These are phyloP conservation scores for Nasonia giraulti DNA, from an alignment of 1,140 invertebrate genomes.

Conservation along the genomic window DNA sequence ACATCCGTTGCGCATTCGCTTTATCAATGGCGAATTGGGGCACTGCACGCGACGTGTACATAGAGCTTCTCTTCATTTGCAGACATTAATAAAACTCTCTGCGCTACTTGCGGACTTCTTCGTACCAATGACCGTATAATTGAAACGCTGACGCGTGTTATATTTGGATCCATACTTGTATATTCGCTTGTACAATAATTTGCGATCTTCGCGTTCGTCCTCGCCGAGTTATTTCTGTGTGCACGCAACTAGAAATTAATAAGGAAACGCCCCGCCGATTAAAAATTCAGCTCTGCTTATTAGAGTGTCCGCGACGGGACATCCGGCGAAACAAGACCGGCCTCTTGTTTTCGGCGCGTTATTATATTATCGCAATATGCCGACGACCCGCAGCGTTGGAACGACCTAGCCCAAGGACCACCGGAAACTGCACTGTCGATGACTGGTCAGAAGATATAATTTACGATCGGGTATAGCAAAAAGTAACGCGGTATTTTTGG, in stretches of 20 bases:
- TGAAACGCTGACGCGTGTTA: background rate
- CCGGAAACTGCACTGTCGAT: background rate
- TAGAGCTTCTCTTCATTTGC: conserved; percentile 12
- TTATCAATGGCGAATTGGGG: conserved; percentile 20
- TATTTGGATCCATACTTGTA: background rate
- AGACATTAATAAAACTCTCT: background rate
- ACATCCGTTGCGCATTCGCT: conserved; percentile 21
- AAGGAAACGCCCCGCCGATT: too few species aligned
- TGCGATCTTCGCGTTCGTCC: background rate
- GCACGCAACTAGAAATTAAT: too few species aligned
- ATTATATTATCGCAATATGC: background rate
- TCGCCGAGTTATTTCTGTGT: background rate
- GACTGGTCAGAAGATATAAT: too few species aligned
- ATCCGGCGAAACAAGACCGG: background rate
- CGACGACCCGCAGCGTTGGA: background rate
- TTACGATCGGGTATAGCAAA: too few species aligned
- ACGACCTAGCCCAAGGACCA: background rate
- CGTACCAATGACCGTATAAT: background rate
- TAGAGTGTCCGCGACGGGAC: too few species aligned
- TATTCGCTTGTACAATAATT: too few species aligned
- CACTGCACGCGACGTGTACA: background rate
- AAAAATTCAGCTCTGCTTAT: too few species aligned
- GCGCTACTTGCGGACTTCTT: background rate
- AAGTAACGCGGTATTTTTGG: too few species aligned
- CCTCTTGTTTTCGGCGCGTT: background rate